A percentile compares a stretch with the other conserved stretches of the same genome.
phyloP scores from a whole-genome alignment of 2,797 vertebrate species.

The Pantherophis vulpinus region DNA sequence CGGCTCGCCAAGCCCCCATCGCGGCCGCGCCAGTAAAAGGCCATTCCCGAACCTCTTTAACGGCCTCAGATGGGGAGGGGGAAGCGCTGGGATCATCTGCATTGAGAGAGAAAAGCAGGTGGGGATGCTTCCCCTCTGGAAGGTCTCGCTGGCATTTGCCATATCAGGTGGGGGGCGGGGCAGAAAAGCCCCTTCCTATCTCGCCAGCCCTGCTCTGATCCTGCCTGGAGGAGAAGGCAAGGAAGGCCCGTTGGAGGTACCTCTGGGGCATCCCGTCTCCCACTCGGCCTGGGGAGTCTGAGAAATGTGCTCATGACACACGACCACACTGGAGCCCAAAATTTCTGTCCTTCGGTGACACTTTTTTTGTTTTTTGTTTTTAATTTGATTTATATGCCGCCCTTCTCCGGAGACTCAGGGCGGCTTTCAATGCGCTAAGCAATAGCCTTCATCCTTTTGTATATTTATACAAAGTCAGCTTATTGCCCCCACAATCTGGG shows the following conservation, averaged over 20 bases:
- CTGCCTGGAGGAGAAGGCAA: neutral
- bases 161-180: fast-evolving
- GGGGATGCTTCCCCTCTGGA: neutral
- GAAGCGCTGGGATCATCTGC: neutral
- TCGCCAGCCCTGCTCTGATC: too few relatives aligned
- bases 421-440: too few relatives aligned
- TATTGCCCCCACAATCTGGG: too few relatives aligned
- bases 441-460: too few relatives aligned
- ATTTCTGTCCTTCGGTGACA: too few relatives aligned
- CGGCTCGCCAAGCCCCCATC: neutral
- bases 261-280: too few relatives aligned
- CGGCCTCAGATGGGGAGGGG: neutral
- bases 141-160: neutral
- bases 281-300: neutral
- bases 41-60: neutral
- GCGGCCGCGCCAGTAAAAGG: neutral
- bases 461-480: too few relatives aligned
- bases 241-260: too few relatives aligned
- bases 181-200: neutral
- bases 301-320: neutral
- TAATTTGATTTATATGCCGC: too few relatives aligned
- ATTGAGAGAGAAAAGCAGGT: neutral
- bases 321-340: too few relatives aligned
- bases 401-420: too few relatives aligned
- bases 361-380: too few relatives aligned